A percentile compares a stretch with the other conserved stretches of the same genome.
Conservation (phyloP, 2,888 invertebrate genomes). For the Dicyrtoma fusca region DNA sequence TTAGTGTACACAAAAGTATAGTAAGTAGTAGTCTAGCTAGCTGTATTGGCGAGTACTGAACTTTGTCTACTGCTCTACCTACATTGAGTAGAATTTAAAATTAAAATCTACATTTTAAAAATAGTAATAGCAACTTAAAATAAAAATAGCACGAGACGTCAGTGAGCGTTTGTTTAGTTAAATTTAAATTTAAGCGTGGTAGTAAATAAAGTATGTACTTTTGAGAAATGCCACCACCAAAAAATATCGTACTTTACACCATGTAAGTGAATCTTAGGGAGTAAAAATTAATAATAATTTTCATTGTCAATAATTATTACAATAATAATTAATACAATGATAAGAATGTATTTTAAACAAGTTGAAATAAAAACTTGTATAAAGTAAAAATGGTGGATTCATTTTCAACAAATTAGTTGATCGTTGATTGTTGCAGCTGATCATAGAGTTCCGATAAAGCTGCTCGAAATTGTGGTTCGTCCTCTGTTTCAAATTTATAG, state of each 20-base stretch:
- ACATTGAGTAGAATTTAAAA: too few relatives aligned
- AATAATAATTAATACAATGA: background rate
- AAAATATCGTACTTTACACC: background rate
- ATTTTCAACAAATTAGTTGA: background rate
- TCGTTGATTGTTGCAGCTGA: constrained; percentile 17
- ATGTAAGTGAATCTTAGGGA: background rate
- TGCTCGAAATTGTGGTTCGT: constrained; percentile 29
- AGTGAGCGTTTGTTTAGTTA: too few relatives aligned
- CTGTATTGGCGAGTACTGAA: too few relatives aligned
- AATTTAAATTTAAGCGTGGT: too few relatives aligned
- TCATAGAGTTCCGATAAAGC: constrained; percentile 22
- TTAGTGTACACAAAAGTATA: background rate
- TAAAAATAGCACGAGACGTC: background rate
- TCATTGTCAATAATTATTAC: background rate
- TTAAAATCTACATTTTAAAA: too few relatives aligned
- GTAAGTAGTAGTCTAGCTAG: background rate
- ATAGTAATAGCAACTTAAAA: too few relatives aligned
- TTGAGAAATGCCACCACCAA: too few relatives aligned
- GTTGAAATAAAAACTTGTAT: background rate
- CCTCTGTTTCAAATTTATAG: constrained; percentile 33
- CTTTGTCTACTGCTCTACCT: too few relatives aligned
- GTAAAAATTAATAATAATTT: background rate
- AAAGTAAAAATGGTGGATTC: too few relatives aligned
- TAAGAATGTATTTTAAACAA: background rate
- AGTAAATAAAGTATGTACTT: too few relatives aligned